Conservation (phyloP, 1,140 invertebrate genomes). For the Diorhabda carinulata region DNA sequence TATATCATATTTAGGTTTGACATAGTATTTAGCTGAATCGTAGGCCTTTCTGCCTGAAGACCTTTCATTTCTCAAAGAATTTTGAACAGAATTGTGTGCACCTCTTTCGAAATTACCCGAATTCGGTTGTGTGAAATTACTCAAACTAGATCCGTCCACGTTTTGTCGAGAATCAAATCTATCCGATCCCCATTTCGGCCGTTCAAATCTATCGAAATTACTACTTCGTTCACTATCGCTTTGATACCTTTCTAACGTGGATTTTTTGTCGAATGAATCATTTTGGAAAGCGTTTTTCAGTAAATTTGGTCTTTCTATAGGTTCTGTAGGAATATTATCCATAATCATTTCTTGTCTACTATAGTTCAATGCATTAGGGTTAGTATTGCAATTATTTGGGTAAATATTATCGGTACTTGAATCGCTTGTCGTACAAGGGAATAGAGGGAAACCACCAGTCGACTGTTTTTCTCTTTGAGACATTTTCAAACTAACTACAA, state of each 20-base stretch:
- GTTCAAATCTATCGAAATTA: conserved; percentile 46
- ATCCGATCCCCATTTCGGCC: conserved; percentile 46
- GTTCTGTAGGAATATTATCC: conserved; percentile 51
- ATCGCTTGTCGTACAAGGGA: conserved; percentile 71
- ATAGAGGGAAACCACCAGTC: conserved; percentile 68
- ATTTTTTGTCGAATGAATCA: conserved; percentile 53
- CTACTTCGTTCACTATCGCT: conserved; percentile 34
- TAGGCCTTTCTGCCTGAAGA: conserved; percentile 49
- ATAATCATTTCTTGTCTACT: conserved; percentile 61
- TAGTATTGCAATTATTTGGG: conserved; percentile 79
- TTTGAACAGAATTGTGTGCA: conserved; percentile 30
- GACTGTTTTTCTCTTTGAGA: conserved; percentile 57
- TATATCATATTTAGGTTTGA: conserved; percentile 49
- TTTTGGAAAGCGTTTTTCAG: conserved; percentile 49
- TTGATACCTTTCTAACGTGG: conserved; percentile 49
- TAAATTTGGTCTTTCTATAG: conserved; percentile 51
- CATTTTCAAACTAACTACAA: conserved; percentile 71
- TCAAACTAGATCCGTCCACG: conserved; percentile 36
- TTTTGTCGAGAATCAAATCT: conserved; percentile 40
- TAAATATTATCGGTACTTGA: conserved; percentile 78
- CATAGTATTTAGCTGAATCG: conserved; percentile 54
- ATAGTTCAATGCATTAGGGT: conserved; percentile 79
- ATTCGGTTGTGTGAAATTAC: conserved; percentile 35
- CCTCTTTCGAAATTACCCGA: conserved; percentile 40
- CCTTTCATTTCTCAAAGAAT: conserved; percentile 33